Evolutionary conservation across 2,113 vertebrate genomes (phyloP).

Genomic region (Cathartes aura): DNA sequence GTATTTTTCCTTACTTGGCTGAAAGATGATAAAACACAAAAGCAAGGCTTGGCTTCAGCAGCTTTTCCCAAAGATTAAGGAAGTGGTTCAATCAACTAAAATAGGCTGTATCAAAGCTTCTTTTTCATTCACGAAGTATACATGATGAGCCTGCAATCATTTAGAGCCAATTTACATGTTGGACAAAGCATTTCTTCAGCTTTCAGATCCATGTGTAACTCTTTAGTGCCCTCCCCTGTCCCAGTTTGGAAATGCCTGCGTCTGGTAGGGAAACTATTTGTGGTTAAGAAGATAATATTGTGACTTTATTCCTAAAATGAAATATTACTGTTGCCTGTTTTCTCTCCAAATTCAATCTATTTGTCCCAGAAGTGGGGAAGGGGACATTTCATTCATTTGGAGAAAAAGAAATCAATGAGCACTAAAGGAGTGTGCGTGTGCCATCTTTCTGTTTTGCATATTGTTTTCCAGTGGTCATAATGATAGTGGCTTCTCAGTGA

Average conservation of each 20-base stretch:
- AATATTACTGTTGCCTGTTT: neutral
- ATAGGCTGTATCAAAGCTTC: neutral
- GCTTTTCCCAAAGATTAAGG: neutral
- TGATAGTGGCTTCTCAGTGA: neutral
- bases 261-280: neutral
- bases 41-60: neutral
- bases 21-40: neutral
- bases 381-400: neutral
- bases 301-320: neutral
- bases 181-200: neutral
- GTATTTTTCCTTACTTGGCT: neutral
- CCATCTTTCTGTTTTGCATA: neutral
- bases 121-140: neutral
- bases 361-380: neutral
- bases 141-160: neutral
- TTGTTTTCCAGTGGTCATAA: neutral
- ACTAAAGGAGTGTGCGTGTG: rapidly evolving
- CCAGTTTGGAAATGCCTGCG: neutral
- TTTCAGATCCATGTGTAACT: constrained; percentile 40
- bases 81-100: neutral
- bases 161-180: neutral
- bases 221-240: constrained; percentile 75
- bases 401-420: neutral
- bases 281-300: neutral
- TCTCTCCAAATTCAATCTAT: neutral